phyloP scores from a whole-genome alignment of 2,113 vertebrate genomes.

The Lipotes vexillifer region DNA sequence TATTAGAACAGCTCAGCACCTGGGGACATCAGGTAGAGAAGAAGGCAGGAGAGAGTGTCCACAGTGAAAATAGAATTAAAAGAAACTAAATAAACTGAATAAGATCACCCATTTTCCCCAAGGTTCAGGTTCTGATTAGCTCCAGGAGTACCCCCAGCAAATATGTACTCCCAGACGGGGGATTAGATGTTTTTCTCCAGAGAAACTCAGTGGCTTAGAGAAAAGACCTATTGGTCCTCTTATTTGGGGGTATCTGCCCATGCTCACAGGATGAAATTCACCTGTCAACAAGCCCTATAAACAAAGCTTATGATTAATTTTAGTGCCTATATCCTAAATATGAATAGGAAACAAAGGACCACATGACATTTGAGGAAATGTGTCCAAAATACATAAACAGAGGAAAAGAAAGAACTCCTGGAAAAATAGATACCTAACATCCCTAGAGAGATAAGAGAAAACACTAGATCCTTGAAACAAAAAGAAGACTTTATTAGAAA shows the following conservation, averaged over 20 bases:
- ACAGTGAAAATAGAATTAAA: neutral
- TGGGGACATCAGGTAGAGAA: neutral
- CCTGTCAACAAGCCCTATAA: neutral
- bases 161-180: neutral
- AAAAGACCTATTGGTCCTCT: neutral
- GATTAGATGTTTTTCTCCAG: neutral
- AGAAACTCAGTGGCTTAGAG: neutral
- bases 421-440: neutral
- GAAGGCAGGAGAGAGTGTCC: neutral
- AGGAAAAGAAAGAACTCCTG: neutral
- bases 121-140: neutral
- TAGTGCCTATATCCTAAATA: neutral
- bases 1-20: neutral
- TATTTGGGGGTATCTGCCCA: neutral
- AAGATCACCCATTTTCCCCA: neutral
- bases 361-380: neutral
- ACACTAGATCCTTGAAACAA: neutral
- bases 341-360: neutral
- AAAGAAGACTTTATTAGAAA: conserved; percentile 49
- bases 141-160: neutral
- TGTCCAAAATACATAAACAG: neutral
- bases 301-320: neutral
- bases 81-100: neutral
- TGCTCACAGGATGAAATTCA: neutral
- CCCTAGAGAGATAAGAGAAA: neutral